Percentiles rank a stretch among this genome's conserved stretches.
Evolutionary conservation across 2,113 vertebrate species (phyloP).

Genomic region (Plecturocebus donacophilus): DNA sequence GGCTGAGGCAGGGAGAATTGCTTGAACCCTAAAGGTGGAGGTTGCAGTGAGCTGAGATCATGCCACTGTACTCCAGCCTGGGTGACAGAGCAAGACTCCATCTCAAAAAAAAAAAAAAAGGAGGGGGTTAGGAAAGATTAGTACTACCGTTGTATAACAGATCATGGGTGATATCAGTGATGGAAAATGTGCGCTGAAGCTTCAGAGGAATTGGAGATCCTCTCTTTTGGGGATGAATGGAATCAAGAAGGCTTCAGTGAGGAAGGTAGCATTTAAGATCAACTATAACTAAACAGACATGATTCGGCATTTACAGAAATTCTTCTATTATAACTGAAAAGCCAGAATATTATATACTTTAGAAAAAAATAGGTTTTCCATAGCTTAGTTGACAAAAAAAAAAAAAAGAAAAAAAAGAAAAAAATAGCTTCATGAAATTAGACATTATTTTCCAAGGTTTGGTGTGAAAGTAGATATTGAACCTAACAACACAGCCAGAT

Average conservation of each 20-base stretch:
- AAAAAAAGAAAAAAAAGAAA: background rate
- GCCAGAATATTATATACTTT: constrained; percentile 61
- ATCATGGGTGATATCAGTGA: fast-evolving
- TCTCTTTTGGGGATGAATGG: background rate
- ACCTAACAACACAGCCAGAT: constrained; percentile 64
- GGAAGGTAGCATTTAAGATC: background rate
- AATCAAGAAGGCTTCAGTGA: background rate
- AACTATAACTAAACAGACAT: background rate
- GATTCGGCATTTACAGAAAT: constrained; percentile 23
- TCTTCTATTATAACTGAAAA: constrained; percentile 54
- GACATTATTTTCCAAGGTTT: constrained; percentile 71
- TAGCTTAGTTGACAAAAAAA: too few relatives aligned
- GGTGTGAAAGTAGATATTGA: constrained; percentile 70
- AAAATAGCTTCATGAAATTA: constrained; percentile 64
- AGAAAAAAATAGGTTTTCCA: constrained; percentile 35
- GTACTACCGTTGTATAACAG: fast-evolving
- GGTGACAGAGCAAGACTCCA: too few relatives aligned
- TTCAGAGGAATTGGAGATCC: background rate
- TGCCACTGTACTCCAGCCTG: too few relatives aligned
- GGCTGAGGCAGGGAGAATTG: too few relatives aligned
- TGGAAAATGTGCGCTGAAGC: background rate
- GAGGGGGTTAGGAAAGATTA: fast-evolving
- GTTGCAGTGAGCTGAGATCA: too few relatives aligned
- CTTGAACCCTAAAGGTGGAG: too few relatives aligned
- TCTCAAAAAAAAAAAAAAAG: too few relatives aligned